These are phyloP conservation scores for Apamea monoglypha DNA, from an alignment of 2,888 invertebrate species.

Conservation along the genomic window DNA sequence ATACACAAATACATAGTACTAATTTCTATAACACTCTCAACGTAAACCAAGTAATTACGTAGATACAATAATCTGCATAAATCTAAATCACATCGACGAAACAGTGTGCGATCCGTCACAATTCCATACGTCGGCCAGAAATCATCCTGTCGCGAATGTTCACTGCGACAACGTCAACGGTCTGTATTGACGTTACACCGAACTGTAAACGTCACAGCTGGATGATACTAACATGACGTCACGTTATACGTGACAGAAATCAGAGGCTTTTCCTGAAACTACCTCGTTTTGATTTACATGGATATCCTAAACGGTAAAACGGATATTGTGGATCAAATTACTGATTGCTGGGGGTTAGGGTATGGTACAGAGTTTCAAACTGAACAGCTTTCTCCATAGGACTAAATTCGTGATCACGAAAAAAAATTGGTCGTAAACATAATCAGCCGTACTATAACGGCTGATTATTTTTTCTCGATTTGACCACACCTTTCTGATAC, in stretches of 20 bases:
- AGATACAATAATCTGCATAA: constrained; percentile 18
- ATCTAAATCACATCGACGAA: constrained; percentile 36
- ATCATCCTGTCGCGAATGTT: constrained; percentile 59
- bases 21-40: not conserved
- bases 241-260: constrained; percentile 1
- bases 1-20: not conserved
- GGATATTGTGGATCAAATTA: not conserved
- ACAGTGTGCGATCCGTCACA: constrained; percentile 46
- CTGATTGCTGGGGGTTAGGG: not conserved
- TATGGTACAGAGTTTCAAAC: not conserved
- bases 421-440: too few relatives aligned
- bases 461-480: not conserved
- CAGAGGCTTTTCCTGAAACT: not conserved
- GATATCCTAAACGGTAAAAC: not conserved
- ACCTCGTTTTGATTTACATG: not conserved
- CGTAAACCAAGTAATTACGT: not conserved
- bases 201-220: constrained; percentile 46
- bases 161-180: constrained; percentile 56
- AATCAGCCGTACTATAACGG: too few relatives aligned
- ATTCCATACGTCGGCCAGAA: constrained; percentile 51
- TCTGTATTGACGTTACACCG: constrained; percentile 50
- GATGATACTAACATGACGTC: constrained; percentile 16
- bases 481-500: not conserved
- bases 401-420: not conserved
- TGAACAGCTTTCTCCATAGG: not conserved